These are phyloP conservation scores for Macaria notata DNA, from an alignment of 2,888 invertebrate species.

Conservation along the genomic window DNA sequence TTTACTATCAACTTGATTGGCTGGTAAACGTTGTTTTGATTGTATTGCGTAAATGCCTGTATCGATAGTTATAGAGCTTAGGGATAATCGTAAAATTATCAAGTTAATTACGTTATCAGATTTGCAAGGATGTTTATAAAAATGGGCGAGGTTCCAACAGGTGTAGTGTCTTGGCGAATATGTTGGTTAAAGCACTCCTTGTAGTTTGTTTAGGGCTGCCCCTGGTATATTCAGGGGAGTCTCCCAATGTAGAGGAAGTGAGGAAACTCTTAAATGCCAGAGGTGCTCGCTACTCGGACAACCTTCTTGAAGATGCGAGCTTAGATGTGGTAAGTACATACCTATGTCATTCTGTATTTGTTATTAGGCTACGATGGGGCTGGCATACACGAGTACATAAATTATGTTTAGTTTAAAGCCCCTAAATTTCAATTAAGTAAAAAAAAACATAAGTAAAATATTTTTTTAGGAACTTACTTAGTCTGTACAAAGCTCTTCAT, in stretches of 20 bases:
- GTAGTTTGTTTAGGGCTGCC: conserved; percentile 30
- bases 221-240: conserved; percentile 36
- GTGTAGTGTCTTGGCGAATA: conserved; percentile 24
- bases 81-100: conserved; percentile 26
- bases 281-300: conserved; percentile 47
- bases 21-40: no score
- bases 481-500: no score
- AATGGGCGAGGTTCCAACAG: conserved; percentile 12
- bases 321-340: conserved; percentile 61
- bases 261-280: conserved; percentile 40
- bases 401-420: no score
- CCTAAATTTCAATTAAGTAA: no score
- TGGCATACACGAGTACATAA: no score
- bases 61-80: background rate
- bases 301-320: conserved; percentile 62
- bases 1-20: no score
- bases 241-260: conserved; percentile 49
- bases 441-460: no score
- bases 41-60: no score
- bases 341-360: no score
- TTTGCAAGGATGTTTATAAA: conserved; percentile 40
- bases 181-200: conserved; percentile 33
- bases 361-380: no score
- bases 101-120: conserved; percentile 37
- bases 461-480: no score